These are phyloP conservation scores for Eilema depressum DNA, from an alignment of 2,888 invertebrate genomes.

Conservation along the genomic window DNA sequence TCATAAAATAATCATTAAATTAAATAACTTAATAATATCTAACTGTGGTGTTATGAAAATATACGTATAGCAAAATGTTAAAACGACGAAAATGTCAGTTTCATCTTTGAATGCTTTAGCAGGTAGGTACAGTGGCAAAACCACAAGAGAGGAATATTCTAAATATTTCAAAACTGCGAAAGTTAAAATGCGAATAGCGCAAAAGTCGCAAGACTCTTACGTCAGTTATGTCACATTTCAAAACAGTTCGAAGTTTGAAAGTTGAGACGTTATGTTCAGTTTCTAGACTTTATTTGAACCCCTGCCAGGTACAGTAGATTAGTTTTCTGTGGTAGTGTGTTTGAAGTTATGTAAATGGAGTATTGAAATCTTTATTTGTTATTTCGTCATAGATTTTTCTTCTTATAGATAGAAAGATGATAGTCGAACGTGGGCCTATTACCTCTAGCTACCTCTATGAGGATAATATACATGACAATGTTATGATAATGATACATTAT, in stretches of 20 bases:
- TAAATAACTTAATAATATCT: neutral
- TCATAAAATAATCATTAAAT: neutral
- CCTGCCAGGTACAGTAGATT: conserved; percentile 30
- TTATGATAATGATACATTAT: too few species aligned
- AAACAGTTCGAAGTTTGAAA: conserved; percentile 34
- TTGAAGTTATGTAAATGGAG: conserved; percentile 18
- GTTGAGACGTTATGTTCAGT: conserved; percentile 23
- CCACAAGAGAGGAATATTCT: conserved; percentile 27
- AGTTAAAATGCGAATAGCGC: conserved; percentile 26
- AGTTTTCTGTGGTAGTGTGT: conserved; percentile 2
- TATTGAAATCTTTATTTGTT: conserved; percentile 1
- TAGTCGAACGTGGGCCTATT: too few species aligned
- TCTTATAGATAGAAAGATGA: too few species aligned
- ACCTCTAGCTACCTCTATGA: too few species aligned
- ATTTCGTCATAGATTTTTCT: neutral
- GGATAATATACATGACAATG: too few species aligned
- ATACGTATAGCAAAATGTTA: neutral
- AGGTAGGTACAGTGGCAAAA: neutral
- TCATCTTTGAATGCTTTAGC: neutral
- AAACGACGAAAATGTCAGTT: neutral
- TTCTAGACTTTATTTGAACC: conserved; percentile 26
- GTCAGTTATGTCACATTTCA: conserved; percentile 27
- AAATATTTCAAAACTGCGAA: conserved; percentile 24
- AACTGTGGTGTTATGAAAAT: neutral
- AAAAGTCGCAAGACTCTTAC: conserved; percentile 13